A percentile compares a stretch with the other conserved stretches of the same genome.
These are phyloP conservation scores for Drosophila conformis DNA, from an alignment of 2,888 invertebrate species.

Conservation along the genomic window DNA sequence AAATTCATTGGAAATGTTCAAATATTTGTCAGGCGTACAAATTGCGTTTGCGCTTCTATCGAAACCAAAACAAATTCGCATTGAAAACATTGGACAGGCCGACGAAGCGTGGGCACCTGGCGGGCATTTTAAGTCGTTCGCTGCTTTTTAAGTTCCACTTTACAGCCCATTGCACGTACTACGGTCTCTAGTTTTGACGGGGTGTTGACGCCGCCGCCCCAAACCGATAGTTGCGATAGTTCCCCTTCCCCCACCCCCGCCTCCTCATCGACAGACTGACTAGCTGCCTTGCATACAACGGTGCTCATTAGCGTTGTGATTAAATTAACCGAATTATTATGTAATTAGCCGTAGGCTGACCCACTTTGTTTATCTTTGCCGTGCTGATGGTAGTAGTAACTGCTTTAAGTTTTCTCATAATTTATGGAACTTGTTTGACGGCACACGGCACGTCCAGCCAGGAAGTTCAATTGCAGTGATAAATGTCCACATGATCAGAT, in stretches of 20 bases:
- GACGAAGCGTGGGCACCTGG: slow-evolving; percentile 67
- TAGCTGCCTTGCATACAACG: slow-evolving; percentile 68
- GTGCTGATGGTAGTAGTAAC: slow-evolving; percentile 24
- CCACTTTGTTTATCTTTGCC: slow-evolving; percentile 56
- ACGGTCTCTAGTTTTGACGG: slow-evolving; percentile 36
- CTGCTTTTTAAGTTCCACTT: slow-evolving; percentile 49
- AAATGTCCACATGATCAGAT: slow-evolving; percentile 17
- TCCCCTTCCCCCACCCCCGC: slow-evolving; percentile 1
- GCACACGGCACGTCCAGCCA: slow-evolving; percentile 49
- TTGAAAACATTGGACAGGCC: slow-evolving; percentile 27
- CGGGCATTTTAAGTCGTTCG: slow-evolving; percentile 67
- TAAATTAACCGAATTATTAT: slow-evolving; percentile 83
- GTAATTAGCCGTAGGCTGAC: slow-evolving; percentile 81
- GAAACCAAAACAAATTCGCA: slow-evolving; percentile 57
- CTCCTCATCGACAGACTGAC: neutral
- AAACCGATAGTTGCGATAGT: slow-evolving; percentile 55
- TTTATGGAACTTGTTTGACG: slow-evolving; percentile 63
- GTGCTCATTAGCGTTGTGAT: slow-evolving; percentile 77
- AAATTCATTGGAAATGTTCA: slow-evolving; percentile 65
- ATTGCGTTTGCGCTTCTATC: slow-evolving; percentile 71
- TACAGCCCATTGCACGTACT: slow-evolving; percentile 52
- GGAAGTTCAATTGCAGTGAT: slow-evolving; percentile 57
- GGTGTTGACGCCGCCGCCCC: slow-evolving; percentile 53
- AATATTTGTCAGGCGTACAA: slow-evolving; percentile 75
- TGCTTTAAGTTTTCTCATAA: slow-evolving; percentile 47